Percentiles rank a stretch among this genome's conserved stretches.
These are phyloP conservation scores for Vannuccia rotundouncinata DNA, from an alignment of 2,888 invertebrate genomes.

Conservation along the genomic window DNA sequence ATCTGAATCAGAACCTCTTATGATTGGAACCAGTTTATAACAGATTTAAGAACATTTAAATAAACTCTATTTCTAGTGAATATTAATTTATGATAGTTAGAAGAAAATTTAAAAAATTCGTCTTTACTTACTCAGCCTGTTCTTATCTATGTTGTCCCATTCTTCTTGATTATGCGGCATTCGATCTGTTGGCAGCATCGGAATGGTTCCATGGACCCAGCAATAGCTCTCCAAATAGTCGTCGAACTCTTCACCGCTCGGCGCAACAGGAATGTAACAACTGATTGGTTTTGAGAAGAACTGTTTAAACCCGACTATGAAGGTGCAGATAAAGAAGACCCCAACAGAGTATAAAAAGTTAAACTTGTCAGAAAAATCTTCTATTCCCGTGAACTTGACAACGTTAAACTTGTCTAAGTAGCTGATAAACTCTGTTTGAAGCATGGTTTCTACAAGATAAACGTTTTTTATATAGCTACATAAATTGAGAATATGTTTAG, in stretches of 20 bases:
- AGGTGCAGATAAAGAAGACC: conserved; percentile 23
- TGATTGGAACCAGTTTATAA: too few species aligned
- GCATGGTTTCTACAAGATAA: too few species aligned
- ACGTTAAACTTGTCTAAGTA: neutral
- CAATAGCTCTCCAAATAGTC: conserved; percentile 37
- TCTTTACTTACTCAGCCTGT: conserved; percentile 23
- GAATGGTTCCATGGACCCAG: conserved; percentile 38
- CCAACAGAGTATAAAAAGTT: conserved; percentile 28
- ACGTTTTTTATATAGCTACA: too few species aligned
- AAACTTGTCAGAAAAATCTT: conserved; percentile 32
- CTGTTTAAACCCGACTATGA: conserved; percentile 18
- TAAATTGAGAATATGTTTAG: too few species aligned
- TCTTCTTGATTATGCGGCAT: conserved; percentile 25
- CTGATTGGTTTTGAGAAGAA: conserved; percentile 21
- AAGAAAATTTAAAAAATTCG: neutral
- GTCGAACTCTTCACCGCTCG: conserved; percentile 32
- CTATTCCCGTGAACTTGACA: neutral
- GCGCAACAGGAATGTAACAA: conserved; percentile 35
- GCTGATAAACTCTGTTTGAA: neutral
- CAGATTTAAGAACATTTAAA: too few species aligned
- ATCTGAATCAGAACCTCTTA: too few species aligned
- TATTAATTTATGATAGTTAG: neutral
- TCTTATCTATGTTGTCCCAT: neutral
- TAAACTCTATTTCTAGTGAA: too few species aligned
- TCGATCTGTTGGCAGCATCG: neutral